Percentiles rank a stretch among this genome's conserved stretches.
Evolutionary conservation across 35 echinoderm and acorn worm genomes (phyloP).

Genomic region (Hemicentrotus pulcherrimus): DNA sequence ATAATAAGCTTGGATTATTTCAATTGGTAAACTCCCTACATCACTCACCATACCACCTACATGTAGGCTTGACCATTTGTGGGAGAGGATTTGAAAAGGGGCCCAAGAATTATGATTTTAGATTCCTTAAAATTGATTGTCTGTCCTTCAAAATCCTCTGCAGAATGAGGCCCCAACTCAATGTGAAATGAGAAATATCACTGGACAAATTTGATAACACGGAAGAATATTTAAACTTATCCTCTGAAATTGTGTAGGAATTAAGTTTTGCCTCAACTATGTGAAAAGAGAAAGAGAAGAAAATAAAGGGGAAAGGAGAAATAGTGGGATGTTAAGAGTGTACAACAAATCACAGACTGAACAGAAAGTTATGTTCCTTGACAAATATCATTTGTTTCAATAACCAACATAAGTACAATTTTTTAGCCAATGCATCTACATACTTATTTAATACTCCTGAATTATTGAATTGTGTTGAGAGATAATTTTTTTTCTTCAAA

Average conservation of each 20-base stretch:
- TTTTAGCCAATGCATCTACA: too few relatives aligned
- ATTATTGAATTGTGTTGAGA: too few relatives aligned
- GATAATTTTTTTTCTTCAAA: too few relatives aligned
- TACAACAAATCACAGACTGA: neutral
- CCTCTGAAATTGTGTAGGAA: neutral
- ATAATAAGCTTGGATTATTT: neutral
- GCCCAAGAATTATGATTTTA: neutral
- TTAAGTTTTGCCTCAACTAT: neutral
- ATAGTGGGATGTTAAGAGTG: neutral
- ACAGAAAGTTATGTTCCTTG: neutral
- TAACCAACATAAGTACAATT: too few relatives aligned
- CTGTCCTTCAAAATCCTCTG: neutral
- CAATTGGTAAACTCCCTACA: neutral
- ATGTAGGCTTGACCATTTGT: neutral
- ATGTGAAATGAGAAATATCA: neutral
- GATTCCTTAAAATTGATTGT: neutral
- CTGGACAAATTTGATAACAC: neutral
- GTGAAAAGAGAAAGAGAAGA: neutral
- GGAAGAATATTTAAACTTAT: neutral
- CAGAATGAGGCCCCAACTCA: neutral
- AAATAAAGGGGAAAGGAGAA: neutral
- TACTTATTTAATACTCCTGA: too few relatives aligned
- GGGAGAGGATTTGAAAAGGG: neutral
- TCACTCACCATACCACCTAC: neutral
- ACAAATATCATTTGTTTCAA: too few relatives aligned